phyloP scores from a whole-genome alignment of 2,888 invertebrate genomes.

The Malachius bipustulatus region DNA sequence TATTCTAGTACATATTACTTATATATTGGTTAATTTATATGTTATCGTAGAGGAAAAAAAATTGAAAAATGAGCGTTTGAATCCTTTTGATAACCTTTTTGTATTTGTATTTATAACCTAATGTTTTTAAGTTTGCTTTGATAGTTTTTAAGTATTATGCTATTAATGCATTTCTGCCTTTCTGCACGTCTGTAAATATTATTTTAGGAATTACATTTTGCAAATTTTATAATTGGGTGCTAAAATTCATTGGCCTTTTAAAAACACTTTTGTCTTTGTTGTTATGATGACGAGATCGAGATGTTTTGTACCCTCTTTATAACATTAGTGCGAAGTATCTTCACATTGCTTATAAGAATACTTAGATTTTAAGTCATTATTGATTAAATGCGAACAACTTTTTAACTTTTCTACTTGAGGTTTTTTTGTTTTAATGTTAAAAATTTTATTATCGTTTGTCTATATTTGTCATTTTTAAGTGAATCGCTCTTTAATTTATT shows the following conservation, averaged over 20 bases:
- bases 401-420: slow-evolving; percentile 23
- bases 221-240: slow-evolving; percentile 32
- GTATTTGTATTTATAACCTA: slow-evolving; percentile 27
- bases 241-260: slow-evolving; percentile 25
- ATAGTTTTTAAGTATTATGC: slow-evolving; percentile 35
- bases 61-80: background rate
- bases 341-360: no score
- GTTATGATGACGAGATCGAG: no score
- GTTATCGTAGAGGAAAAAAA: background rate
- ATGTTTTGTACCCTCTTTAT: no score
- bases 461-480: slow-evolving; percentile 24
- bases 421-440: slow-evolving; percentile 29
- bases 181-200: slow-evolving; percentile 29
- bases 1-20: slow-evolving; percentile 19
- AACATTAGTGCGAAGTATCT: no score
- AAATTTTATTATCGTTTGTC: slow-evolving; percentile 32
- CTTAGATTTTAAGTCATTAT: background rate
- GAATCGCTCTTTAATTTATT: slow-evolving; percentile 26
- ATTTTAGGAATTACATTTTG: slow-evolving; percentile 26
- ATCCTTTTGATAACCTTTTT: slow-evolving; percentile 15
- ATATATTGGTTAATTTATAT: slow-evolving; percentile 16
- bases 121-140: slow-evolving; percentile 28
- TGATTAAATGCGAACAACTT: slow-evolving; percentile 8
- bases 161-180: slow-evolving; percentile 32
- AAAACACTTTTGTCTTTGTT: slow-evolving; percentile 13